These are phyloP conservation scores for Pseudomyrmex dendroicus DNA, from an alignment of 1,140 invertebrate species.

Conservation along the genomic window DNA sequence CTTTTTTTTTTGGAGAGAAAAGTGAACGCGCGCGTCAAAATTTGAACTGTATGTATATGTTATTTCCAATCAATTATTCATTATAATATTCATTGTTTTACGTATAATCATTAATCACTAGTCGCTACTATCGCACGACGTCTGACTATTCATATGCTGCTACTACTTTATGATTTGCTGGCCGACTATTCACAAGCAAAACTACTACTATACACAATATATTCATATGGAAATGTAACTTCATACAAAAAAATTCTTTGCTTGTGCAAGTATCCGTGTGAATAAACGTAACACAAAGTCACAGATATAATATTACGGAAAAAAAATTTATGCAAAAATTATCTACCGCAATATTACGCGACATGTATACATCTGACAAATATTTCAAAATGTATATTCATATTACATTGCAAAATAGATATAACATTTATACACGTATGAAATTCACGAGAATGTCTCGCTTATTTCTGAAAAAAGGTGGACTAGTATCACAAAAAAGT, in stretches of 20 bases:
- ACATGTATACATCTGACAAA: too few relatives aligned
- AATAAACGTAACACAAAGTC: neutral
- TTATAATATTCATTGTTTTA: neutral
- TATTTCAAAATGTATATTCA: neutral
- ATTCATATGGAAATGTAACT: too few relatives aligned
- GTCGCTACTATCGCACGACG: neutral
- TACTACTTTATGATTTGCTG: too few relatives aligned
- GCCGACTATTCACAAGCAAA: too few relatives aligned
- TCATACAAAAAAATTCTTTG: too few relatives aligned
- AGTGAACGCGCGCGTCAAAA: neutral
- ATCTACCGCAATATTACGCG: neutral
- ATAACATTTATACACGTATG: neutral
- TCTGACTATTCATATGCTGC: too few relatives aligned
- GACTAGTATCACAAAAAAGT: neutral
- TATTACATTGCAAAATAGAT: conserved; percentile 6
- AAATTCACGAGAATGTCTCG: conserved; percentile 12
- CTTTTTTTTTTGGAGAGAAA: conserved; percentile 14
- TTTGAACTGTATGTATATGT: neutral
- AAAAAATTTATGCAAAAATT: neutral
- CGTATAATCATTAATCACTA: neutral
- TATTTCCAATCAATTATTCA: neutral
- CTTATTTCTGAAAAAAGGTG: neutral
- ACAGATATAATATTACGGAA: neutral
- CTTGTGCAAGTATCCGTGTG: neutral
- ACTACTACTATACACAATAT: too few relatives aligned